Percentiles rank a stretch among this genome's conserved stretches.
These are phyloP conservation scores for Xestoiulus laeticollis DNA, from an alignment of 2,888 invertebrate species.

Conservation along the genomic window DNA sequence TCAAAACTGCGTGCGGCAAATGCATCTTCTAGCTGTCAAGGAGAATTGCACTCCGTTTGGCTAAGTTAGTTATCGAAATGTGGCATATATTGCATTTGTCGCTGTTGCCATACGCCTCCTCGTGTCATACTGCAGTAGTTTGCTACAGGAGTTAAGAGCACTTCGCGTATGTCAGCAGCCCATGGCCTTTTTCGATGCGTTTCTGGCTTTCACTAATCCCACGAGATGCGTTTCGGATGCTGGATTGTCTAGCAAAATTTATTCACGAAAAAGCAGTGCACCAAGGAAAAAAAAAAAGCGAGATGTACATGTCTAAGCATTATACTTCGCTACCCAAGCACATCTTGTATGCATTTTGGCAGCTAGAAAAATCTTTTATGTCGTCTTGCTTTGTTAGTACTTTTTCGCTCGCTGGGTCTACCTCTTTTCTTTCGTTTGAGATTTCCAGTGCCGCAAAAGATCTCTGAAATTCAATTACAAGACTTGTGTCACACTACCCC, in stretches of 20 bases:
- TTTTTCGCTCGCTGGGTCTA: not conserved
- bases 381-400: not conserved
- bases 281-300: not conserved
- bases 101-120: not conserved
- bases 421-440: not conserved
- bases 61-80: conserved; percentile 28
- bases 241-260: conserved; percentile 23
- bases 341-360: not conserved
- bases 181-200: conserved; percentile 23
- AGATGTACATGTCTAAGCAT: conserved; percentile 1
- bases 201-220: conserved; percentile 8
- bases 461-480: not conserved
- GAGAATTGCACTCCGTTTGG: conserved; percentile 1
- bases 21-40: conserved; percentile 21
- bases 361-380: conserved; percentile 5
- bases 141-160: conserved; percentile 27
- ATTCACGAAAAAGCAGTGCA: conserved; percentile 1
- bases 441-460: not conserved
- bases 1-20: not conserved
- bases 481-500: not conserved
- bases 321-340: conserved; percentile 25
- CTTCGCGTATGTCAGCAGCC: conserved; percentile 10
- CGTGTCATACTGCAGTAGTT: not conserved
- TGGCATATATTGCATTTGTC: conserved; percentile 4
- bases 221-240: not conserved